Percentiles rank a stretch among this genome's conserved stretches.
phyloP scores from a whole-genome alignment of 1,140 invertebrate species.

The Archivesica marissinica region DNA sequence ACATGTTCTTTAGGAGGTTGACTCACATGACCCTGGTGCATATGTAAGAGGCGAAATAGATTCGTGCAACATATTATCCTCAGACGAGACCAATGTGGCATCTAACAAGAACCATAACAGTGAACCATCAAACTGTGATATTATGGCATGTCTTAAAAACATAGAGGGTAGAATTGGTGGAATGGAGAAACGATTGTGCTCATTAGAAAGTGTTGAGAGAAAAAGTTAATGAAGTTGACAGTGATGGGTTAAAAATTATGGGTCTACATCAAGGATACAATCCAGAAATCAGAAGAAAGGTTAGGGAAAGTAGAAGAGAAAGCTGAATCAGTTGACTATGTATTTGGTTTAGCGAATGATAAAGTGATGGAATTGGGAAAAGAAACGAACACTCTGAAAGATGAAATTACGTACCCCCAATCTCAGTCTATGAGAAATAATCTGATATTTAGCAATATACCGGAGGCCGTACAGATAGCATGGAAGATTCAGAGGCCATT shows the following conservation, averaged over 20 bases:
- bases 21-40: too few species aligned
- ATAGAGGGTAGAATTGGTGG: background rate
- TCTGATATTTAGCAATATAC: slow-evolving; percentile 13
- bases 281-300: background rate
- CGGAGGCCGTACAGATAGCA: background rate
- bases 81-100: too few species aligned
- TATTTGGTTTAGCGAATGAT: too few species aligned
- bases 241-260: background rate
- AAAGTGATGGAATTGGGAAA: background rate
- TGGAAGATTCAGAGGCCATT: background rate
- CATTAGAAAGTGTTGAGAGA: too few species aligned
- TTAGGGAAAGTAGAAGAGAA: background rate
- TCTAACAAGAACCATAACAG: background rate
- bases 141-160: background rate
- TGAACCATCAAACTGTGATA: background rate
- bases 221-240: too few species aligned
- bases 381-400: background rate
- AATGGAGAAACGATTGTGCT: background rate
- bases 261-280: background rate
- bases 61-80: background rate
- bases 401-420: background rate
- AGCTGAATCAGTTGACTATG: background rate
- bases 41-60: background rate
- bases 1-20: background rate
- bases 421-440: slow-evolving; percentile 32